These are phyloP conservation scores for Tenthredo amoena DNA, from an alignment of 2,888 invertebrate species.

Conservation along the genomic window DNA sequence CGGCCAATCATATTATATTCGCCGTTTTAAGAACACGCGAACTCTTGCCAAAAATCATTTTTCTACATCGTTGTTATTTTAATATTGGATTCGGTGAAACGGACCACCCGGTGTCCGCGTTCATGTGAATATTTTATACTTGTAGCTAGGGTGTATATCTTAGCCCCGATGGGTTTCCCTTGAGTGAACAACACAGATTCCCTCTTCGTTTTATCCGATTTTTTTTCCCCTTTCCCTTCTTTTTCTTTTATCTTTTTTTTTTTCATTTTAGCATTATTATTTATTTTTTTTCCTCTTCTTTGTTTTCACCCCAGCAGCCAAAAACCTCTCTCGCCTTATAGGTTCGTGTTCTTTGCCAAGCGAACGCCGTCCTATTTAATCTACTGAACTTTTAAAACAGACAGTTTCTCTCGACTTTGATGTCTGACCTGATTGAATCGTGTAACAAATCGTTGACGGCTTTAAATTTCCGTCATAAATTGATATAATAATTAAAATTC, in stretches of 20 bases:
- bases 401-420: not conserved
- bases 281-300: not conserved
- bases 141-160: constrained; percentile 15
- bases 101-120: constrained; percentile 16
- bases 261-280: not conserved
- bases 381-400: not conserved
- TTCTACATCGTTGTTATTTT: constrained; percentile 24
- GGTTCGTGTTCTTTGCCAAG: not conserved
- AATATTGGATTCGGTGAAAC: constrained; percentile 3
- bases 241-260: not conserved
- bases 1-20: not conserved
- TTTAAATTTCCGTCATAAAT: not conserved
- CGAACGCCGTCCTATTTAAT: not conserved
- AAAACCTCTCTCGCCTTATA: not conserved
- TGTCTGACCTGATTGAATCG: constrained; percentile 13
- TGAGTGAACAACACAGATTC: constrained; percentile 36
- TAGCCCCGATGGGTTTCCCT: not conserved
- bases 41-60: not conserved
- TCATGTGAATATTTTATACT: constrained; percentile 14
- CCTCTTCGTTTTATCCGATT: constrained; percentile 15
- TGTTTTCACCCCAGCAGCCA: not conserved
- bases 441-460: not conserved
- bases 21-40: not conserved
- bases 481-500: not conserved
- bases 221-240: not conserved